Percentiles rank a stretch among this genome's conserved stretches.
phyloP scores from a whole-genome alignment of 2,888 invertebrate species.

The Ennomos erosarius region DNA sequence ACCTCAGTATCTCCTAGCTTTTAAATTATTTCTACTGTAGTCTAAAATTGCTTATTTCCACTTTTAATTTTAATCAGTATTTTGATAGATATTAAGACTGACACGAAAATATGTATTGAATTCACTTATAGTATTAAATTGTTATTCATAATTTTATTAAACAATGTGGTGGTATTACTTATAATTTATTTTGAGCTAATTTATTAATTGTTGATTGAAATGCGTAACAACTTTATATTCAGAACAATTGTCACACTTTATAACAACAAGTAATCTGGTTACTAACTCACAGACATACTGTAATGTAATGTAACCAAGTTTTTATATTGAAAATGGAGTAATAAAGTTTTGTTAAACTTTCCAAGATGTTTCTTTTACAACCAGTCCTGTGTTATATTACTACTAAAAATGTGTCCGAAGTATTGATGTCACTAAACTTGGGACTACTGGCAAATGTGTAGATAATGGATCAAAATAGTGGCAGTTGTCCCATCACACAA shows the following conservation, averaged over 20 bases:
- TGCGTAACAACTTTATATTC: constrained; percentile 45
- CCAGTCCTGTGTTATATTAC: too few species aligned
- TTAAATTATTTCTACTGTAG: constrained; percentile 38
- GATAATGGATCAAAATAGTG: too few species aligned
- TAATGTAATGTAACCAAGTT: constrained; percentile 75
- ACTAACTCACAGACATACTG: constrained; percentile 75
- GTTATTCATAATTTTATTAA: constrained; percentile 61
- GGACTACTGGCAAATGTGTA: too few species aligned
- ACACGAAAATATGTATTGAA: constrained; percentile 74
- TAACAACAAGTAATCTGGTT: constrained; percentile 61
- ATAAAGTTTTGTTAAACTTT: constrained; percentile 77
- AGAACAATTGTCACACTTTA: constrained; percentile 56
- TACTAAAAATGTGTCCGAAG: too few species aligned
- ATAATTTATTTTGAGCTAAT: constrained; percentile 67
- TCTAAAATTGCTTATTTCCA: constrained; percentile 52
- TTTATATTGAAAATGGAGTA: constrained; percentile 68
- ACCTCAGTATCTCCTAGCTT: constrained; percentile 59
- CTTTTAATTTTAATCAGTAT: constrained; percentile 74
- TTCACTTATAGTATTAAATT: constrained; percentile 73
- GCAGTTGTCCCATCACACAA: too few species aligned
- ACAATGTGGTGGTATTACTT: constrained; percentile 72
- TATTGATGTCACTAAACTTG: too few species aligned
- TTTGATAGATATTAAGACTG: constrained; percentile 82
- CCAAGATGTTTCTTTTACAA: constrained; percentile 21
- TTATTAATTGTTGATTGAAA: constrained; percentile 62